Evolutionary conservation across 2,888 invertebrate genomes (phyloP).

Genomic region (Augochlorella aurata): DNA sequence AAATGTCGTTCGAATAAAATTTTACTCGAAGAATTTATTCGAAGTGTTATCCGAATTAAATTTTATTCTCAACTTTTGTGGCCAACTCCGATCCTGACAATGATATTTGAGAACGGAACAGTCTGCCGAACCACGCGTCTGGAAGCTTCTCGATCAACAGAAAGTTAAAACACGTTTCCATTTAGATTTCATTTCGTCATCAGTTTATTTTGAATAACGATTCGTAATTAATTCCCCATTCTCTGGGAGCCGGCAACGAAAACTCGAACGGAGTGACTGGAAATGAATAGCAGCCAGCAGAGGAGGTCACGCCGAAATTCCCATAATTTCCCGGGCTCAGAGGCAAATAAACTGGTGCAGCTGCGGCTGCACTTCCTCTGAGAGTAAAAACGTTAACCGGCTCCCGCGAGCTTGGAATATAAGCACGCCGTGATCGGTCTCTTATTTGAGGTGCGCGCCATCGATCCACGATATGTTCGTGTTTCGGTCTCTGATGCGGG

Average conservation of each 20-base stretch:
- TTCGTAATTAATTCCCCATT: conserved; percentile 4
- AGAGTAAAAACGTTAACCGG: conserved; percentile 62
- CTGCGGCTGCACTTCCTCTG: conserved; percentile 40
- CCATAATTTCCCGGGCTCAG: conserved; percentile 57
- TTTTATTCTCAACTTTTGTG: too few relatives aligned
- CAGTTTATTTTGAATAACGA: conserved; percentile 16
- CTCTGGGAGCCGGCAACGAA: not conserved
- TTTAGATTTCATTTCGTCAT: not conserved
- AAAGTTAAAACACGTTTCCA: conserved; percentile 7
- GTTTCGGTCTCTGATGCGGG: not conserved
- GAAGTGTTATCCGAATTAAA: too few relatives aligned
- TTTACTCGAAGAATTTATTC: too few relatives aligned
- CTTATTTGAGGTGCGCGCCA: conserved; percentile 50
- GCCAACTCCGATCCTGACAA: too few relatives aligned
- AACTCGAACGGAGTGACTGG: not conserved
- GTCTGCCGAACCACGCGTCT: not conserved
- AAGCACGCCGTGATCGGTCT: conserved; percentile 14
- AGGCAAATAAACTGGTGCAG: conserved; percentile 49
- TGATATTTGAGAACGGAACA: not conserved
- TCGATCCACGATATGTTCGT: not conserved
- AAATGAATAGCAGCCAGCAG: conserved; percentile 4
- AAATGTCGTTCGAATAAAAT: too few relatives aligned
- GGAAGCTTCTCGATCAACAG: conserved; percentile 52
- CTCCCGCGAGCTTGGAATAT: conserved; percentile 50
- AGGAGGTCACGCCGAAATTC: conserved; percentile 34